These are phyloP conservation scores for Neodiprion pinetum DNA, from an alignment of 1,140 invertebrate species.

Conservation along the genomic window DNA sequence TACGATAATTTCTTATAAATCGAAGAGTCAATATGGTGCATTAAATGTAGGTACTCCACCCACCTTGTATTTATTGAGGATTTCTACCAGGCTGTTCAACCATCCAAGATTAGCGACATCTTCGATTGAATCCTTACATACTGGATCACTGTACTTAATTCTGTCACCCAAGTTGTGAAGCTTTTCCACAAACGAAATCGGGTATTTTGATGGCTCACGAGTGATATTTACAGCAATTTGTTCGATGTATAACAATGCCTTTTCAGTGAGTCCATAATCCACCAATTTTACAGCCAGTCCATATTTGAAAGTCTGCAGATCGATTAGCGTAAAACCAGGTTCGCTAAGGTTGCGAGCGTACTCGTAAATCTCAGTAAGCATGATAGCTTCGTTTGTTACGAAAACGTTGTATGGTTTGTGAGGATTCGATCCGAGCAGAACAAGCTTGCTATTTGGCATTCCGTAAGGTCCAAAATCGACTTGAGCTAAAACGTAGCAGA, in stretches of 20 bases:
- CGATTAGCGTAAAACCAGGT: constrained; percentile 73
- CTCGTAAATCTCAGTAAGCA: constrained; percentile 95
- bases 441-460: constrained; percentile 72
- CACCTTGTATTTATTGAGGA: constrained; percentile 50
- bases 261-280: constrained; percentile 79
- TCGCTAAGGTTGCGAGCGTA: constrained; percentile 86
- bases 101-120: constrained; percentile 52
- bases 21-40: no score
- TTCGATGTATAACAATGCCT: constrained; percentile 85
- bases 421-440: constrained; percentile 80
- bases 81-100: constrained; percentile 51
- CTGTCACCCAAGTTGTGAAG: constrained; percentile 73
- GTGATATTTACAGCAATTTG: constrained; percentile 74
- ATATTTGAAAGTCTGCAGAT: constrained; percentile 77
- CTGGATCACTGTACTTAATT: constrained; percentile 83
- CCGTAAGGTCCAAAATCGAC: constrained; percentile 74
- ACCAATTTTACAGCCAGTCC: constrained; percentile 76
- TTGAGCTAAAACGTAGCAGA: constrained; percentile 92
- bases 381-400: constrained; percentile 83
- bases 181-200: constrained; percentile 68
- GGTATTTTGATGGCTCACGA: constrained; percentile 64
- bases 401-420: constrained; percentile 72
- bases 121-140: constrained; percentile 60
- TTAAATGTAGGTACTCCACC: constrained; percentile 6
- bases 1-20: no score